Conservation (phyloP, 2,888 invertebrate species). For the Nycteola revayana region DNA sequence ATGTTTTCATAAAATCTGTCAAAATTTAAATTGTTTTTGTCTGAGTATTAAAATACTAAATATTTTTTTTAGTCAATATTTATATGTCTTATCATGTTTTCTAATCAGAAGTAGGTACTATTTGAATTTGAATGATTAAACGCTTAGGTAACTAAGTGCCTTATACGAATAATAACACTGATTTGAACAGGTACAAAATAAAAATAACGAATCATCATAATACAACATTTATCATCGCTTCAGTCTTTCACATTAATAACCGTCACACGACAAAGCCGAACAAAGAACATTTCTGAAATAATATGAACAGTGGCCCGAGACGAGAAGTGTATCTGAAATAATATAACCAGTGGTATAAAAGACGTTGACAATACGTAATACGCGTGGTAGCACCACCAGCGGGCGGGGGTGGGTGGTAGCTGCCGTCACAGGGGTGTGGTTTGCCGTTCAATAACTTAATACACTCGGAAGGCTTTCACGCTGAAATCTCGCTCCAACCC, state of each 20-base stretch:
- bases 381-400: constrained; percentile 48
- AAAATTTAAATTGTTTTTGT: no score
- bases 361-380: constrained; percentile 61
- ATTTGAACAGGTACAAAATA: no score
- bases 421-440: constrained; percentile 80
- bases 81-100: no score
- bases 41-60: no score
- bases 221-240: not conserved
- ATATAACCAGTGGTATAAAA: constrained; percentile 43
- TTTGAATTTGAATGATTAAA: no score
- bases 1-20: no score
- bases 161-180: no score
- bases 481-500: constrained; percentile 70
- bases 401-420: constrained; percentile 19
- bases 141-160: no score
- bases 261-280: constrained; percentile 19
- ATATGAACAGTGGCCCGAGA: constrained; percentile 35
- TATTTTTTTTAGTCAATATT: no score
- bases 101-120: no score
- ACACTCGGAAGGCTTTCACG: constrained; percentile 81
- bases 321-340: constrained; percentile 20
- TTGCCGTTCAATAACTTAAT: constrained; percentile 83
- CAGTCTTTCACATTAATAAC: not conserved
- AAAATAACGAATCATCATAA: no score
- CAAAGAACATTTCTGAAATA: constrained; percentile 21